Conservation (phyloP, 2,888 invertebrate species). For the Drosophila atripex region DNA sequence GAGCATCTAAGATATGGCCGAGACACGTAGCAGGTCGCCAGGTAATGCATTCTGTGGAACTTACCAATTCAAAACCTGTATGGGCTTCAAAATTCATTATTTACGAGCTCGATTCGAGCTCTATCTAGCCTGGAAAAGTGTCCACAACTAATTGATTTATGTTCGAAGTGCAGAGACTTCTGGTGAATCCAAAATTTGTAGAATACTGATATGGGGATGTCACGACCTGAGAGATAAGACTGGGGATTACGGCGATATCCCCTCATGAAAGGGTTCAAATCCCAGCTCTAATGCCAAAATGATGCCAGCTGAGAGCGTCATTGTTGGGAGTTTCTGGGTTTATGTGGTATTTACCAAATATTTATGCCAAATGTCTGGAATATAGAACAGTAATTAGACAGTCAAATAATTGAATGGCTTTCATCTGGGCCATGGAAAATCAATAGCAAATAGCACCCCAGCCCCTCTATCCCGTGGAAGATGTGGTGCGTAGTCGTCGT, state of each 20-base stretch:
- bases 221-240: conserved; percentile 41
- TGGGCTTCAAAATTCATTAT: conserved; percentile 60
- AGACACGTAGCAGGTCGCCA: conserved; percentile 34
- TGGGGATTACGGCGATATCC: neutral
- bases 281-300: conserved; percentile 32
- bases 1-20: conserved; percentile 60
- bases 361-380: conserved; percentile 76
- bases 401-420: conserved; percentile 62
- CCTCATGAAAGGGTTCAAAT: conserved; percentile 48
- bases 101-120: conserved; percentile 65
- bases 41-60: conserved; percentile 58
- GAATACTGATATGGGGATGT: conserved; percentile 35
- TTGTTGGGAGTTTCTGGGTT: conserved; percentile 17
- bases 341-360: conserved; percentile 70
- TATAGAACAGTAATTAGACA: conserved; percentile 69
- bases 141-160: conserved; percentile 75
- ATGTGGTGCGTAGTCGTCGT: conserved; percentile 46
- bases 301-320: conserved; percentile 57
- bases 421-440: conserved; percentile 11
- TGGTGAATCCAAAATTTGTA: conserved; percentile 9
- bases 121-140: conserved; percentile 49
- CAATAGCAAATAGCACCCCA: conserved; percentile 15
- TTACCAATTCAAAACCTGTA: conserved; percentile 31
- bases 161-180: conserved; percentile 16
- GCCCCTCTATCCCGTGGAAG: conserved; percentile 52